Percentiles rank a stretch among this genome's conserved stretches.
Conservation (phyloP, 2,888 invertebrate genomes). For the Synergus gifuensis region DNA sequence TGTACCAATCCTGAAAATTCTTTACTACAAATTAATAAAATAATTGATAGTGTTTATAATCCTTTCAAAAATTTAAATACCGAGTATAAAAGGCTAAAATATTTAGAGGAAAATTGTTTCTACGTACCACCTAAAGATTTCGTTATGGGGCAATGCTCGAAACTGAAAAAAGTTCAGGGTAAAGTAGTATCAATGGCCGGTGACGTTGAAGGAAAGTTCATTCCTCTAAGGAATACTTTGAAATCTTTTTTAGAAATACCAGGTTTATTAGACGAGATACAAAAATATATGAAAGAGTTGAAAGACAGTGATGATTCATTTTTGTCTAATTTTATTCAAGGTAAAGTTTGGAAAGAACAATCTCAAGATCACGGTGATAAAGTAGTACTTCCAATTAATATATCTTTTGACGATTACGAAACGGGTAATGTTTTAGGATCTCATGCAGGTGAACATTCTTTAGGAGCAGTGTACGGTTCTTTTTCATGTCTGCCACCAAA, state of each 20-base stretch:
- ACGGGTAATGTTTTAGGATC: constrained; percentile 42
- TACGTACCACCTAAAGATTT: constrained; percentile 18
- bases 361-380: neutral
- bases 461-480: too few relatives aligned
- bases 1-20: too few relatives aligned
- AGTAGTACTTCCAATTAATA: constrained; percentile 32
- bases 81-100: constrained; percentile 35
- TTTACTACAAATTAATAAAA: neutral
- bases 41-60: constrained; percentile 36
- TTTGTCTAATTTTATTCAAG: constrained; percentile 15
- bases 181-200: constrained; percentile 1
- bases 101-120: constrained; percentile 31
- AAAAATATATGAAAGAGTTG: neutral
- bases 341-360: constrained; percentile 4
- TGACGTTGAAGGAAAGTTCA: neutral
- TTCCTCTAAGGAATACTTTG: constrained; percentile 33
- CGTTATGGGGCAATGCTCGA: constrained; percentile 6
- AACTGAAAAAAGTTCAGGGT: neutral
- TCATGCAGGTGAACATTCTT: constrained; percentile 3
- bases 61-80: constrained; percentile 30
- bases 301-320: neutral
- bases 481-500: too few relatives aligned
- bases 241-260: constrained; percentile 6
- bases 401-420: constrained; percentile 46
- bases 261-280: constrained; percentile 8